These are phyloP conservation scores for Petaurus breviceps DNA, from an alignment of 2,113 vertebrate genomes.

Conservation along the genomic window DNA sequence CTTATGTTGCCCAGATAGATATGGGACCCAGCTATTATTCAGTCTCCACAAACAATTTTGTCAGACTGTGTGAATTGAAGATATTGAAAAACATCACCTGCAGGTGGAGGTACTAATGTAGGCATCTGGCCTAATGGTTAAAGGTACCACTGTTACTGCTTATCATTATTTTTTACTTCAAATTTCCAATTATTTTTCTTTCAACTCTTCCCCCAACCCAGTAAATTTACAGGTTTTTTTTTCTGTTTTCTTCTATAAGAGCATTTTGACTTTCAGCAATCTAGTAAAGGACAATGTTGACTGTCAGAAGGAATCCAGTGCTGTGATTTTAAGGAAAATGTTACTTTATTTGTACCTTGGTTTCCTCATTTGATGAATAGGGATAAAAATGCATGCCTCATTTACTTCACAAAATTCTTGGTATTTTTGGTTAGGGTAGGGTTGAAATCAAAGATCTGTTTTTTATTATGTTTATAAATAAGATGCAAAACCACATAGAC, in stretches of 20 bases:
- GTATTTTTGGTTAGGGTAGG: not conserved
- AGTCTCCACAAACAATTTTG: constrained; percentile 16
- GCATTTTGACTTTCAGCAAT: not conserved
- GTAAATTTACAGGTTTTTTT: not conserved
- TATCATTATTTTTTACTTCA: constrained; percentile 32
- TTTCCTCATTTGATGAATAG: not conserved
- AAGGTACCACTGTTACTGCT: constrained; percentile 23
- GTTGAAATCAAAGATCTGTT: not conserved
- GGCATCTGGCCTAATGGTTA: constrained; percentile 43
- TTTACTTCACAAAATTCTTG: not conserved
- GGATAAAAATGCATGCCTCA: not conserved
- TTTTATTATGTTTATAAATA: not conserved
- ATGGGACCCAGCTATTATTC: constrained; percentile 34
- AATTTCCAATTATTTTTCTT: constrained; percentile 59
- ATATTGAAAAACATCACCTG: constrained; percentile 35
- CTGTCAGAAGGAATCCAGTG: not conserved
- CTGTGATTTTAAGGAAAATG: not conserved
- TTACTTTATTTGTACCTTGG: not conserved
- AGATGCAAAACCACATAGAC: not conserved
- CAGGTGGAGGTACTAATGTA: constrained; percentile 32
- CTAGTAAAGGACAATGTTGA: not conserved
- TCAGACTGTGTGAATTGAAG: constrained; percentile 19
- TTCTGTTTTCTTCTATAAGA: not conserved
- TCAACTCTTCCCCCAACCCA: constrained; percentile 33
- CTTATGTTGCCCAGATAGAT: constrained; percentile 8